Base-by-base conservation (phyloP, 2,797 vertebrate genomes). In the Spinus olivaceus region DNA sequence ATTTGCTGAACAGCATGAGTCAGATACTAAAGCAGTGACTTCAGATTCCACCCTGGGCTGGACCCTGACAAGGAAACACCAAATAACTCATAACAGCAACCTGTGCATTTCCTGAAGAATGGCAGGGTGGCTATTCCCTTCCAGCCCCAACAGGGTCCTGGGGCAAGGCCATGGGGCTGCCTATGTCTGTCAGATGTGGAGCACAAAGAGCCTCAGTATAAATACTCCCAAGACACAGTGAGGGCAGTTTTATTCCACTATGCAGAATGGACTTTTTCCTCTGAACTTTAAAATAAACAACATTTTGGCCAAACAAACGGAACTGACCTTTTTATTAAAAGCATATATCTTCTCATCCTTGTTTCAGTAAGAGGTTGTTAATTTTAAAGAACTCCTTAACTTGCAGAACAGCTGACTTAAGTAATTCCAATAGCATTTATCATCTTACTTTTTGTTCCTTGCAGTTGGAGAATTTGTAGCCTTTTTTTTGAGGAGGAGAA, bases 21-120 rank as follows among this genome's bases (percentile, higher is more conserved):
- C 85, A 84, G 90, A 81, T 86, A 19, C 19, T 81, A 74, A 81
- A 85, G 74, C 28, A 25, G 54, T 51, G 61, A 81, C 66, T 93
- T 74, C 47, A 60, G 86, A 59, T 85, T 88, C 72, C 77, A 49
- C 84, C 86, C 94, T 91, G 84, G 67, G 65, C 70, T 54, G 73
- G 71, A 95, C 46, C 64, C 42, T 0, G 0, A 18, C 7, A 6
- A 80, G 81, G 79, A 82, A 91, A 61, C 0, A 1, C 74, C 74
- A 61, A 39, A 53, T 20, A 46, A 67, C 22, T 61, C 1, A 1
- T n/a, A 13, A 14, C 4, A 63, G 63, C 76, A 81, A 46, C 10
- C 3, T 0, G 0, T 0, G 0, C 0, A 0, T 39, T 94, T 85
- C 67, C 91, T 44, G 60, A 4, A 9, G 27, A 47, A 27, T 0